These are phyloP conservation scores for Fratercula arctica DNA, from an alignment of 2,797 vertebrate species.

Conservation along the genomic window DNA sequence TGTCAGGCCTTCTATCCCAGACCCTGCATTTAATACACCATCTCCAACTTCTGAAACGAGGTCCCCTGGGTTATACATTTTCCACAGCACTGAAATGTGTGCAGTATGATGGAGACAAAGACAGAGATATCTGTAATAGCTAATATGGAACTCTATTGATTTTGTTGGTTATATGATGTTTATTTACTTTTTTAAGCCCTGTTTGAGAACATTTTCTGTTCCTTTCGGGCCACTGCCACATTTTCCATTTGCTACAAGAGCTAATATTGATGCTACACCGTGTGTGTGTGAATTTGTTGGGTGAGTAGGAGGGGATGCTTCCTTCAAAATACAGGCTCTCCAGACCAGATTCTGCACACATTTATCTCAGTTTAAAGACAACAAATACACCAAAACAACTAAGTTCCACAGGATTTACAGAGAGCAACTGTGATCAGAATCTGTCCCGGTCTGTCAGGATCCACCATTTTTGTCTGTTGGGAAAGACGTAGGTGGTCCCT, in stretches of 20 bases:
- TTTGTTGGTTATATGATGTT: constrained; percentile 33
- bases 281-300: constrained; percentile 25
- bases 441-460: constrained; percentile 30
- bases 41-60: not conserved
- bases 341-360: constrained; percentile 34
- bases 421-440: constrained; percentile 14
- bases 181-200: constrained; percentile 49
- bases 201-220: constrained; percentile 49
- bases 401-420: not conserved
- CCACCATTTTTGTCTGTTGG: constrained; percentile 62
- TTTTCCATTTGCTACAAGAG: constrained; percentile 45
- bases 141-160: constrained; percentile 47
- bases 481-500: constrained; percentile 31
- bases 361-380: constrained; percentile 6
- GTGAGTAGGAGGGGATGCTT: constrained; percentile 57
- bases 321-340: constrained; percentile 42
- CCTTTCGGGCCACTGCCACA: not conserved
- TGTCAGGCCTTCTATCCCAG: not conserved
- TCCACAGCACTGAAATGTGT: not conserved
- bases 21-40: not conserved
- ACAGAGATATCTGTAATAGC: constrained; percentile 7
- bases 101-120: not conserved
- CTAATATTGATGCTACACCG: constrained; percentile 24
- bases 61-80: not conserved
- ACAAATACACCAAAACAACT: not conserved